Evolutionary conservation across 53 echinoderm and acorn worm species (phyloP).

Genomic region (Patiria pectinifera): DNA sequence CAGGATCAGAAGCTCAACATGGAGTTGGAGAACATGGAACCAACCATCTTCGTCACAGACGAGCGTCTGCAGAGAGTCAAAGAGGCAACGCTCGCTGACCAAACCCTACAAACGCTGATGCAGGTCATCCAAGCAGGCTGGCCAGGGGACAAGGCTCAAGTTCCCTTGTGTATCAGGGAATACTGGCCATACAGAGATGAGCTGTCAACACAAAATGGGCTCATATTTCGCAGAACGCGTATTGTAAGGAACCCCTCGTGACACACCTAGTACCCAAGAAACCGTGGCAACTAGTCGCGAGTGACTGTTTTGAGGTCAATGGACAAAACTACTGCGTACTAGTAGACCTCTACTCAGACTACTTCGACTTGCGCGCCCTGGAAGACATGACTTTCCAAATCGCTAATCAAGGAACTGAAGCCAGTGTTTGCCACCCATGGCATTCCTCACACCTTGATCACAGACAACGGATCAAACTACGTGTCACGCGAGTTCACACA

Average conservation of each 20-base stretch:
- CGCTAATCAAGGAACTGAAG: slow-evolving; percentile 41
- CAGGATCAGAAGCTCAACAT: slow-evolving; percentile 34
- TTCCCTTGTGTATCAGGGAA: slow-evolving; percentile 48
- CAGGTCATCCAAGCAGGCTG: slow-evolving; percentile 25
- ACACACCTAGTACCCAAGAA: slow-evolving; percentile 22
- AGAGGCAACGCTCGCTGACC: slow-evolving; percentile 25
- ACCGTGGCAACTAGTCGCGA: background rate
- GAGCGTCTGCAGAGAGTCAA: slow-evolving; percentile 34
- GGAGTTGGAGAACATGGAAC: slow-evolving; percentile 10
- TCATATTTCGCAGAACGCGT: slow-evolving; percentile 3
- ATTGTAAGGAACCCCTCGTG: slow-evolving; percentile 12
- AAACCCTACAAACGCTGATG: slow-evolving; percentile 57
- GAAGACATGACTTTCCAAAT: slow-evolving; percentile 26
- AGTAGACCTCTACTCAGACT: slow-evolving; percentile 26
- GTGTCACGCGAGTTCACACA: slow-evolving; percentile 14
- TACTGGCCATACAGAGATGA: slow-evolving; percentile 57
- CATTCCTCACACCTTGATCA: slow-evolving; percentile 36
- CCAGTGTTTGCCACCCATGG: slow-evolving; percentile 47
- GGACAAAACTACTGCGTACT: slow-evolving; percentile 26
- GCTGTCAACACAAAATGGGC: slow-evolving; percentile 47
- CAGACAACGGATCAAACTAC: slow-evolving; percentile 51
- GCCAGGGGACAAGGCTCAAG: slow-evolving; percentile 44
- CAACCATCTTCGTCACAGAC: slow-evolving; percentile 37
- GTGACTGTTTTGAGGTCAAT: slow-evolving; percentile 32
- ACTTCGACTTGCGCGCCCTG: slow-evolving; percentile 14